Evolutionary conservation across 2,888 invertebrate genomes (phyloP), one percentile per base, ranked within the genome.

Genomic region (Archips crataeganus): DNA sequence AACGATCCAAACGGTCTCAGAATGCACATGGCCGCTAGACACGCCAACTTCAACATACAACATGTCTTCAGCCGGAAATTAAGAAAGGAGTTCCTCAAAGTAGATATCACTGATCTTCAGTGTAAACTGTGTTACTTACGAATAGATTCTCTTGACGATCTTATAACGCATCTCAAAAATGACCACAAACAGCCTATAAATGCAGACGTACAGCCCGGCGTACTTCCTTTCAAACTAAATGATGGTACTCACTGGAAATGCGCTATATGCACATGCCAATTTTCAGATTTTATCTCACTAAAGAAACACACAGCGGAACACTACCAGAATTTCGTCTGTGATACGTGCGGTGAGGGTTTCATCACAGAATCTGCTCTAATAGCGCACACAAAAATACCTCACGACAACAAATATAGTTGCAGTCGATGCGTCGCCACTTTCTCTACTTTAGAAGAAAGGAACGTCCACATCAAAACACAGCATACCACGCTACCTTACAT

Each of bases 281-380:
- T 94, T 71, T 83, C 91, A 0, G 93, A 93, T 70, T 94, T 94
- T 73, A 84, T 90, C 71, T 89, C 90, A 0, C 70, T 94, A 15
- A 92, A 91, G 75, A 92, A 92, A 42, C 94, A 94, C 75, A 94
- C 94, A 0, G 81, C 90, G 0, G 92, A 92, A 75, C 94, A 94
- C 75, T 94, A 84, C 71, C 93, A 93, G 77, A 94, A 94, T 74
- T 94, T 90, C 76, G 94, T 94, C 0, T 94, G 94, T 72, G 93
- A 93, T 23, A 93, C 94, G 0, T 94, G 94, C 57, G 94, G 94
- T 0, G 93, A 93, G 67, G 94, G 94, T 0, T 94, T 94, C 61
- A 92, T 94, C 1, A 94, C 94, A 0, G 92, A 93, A 77, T 88
- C 90, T 0, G 92, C 92, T 0, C 76, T 94, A 0, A 85, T 89